These are phyloP conservation scores for Gastrophysa polygoni DNA, from an alignment of 2,888 invertebrate species.

Conservation along the genomic window DNA sequence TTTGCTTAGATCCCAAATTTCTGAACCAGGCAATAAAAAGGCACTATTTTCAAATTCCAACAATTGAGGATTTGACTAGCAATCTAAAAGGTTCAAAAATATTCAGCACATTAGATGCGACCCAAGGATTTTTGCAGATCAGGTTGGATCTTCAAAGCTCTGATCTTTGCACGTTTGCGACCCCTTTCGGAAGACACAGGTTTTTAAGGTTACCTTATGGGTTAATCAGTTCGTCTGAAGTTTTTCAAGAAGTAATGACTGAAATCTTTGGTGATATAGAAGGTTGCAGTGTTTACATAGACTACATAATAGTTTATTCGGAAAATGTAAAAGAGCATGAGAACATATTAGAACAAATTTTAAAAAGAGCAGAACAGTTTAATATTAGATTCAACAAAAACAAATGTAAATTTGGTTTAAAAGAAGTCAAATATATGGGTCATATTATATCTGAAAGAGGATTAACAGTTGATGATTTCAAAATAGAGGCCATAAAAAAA, in stretches of 20 bases:
- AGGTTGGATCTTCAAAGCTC: constrained; percentile 25
- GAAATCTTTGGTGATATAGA: constrained; percentile 37
- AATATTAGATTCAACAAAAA: constrained; percentile 34
- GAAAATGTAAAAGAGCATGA: constrained; percentile 34
- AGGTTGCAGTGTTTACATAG: constrained; percentile 33
- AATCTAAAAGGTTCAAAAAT: neutral
- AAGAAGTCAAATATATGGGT: constrained; percentile 34
- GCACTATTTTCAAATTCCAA: neutral
- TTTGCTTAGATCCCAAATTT: constrained; percentile 29
- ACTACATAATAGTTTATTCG: constrained; percentile 38
- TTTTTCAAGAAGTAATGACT: constrained; percentile 38
- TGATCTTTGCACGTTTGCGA: constrained; percentile 35
- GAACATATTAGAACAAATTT: constrained; percentile 16
- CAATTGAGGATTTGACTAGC: neutral
- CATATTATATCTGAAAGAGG: constrained; percentile 21
- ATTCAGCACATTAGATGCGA: constrained; percentile 5
- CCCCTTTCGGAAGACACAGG: constrained; percentile 34
- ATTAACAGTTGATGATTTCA: constrained; percentile 23
- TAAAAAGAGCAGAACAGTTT: neutral
- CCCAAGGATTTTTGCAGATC: constrained; percentile 2
- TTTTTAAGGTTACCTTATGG: constrained; percentile 45
- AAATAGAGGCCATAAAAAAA: constrained; percentile 26
- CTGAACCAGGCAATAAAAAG: constrained; percentile 20
- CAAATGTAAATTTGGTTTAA: constrained; percentile 27
- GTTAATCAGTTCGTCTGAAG: constrained; percentile 40